Evolutionary conservation across 2,797 vertebrate species (phyloP).

Genomic region (Enteromius paludinosus): DNA sequence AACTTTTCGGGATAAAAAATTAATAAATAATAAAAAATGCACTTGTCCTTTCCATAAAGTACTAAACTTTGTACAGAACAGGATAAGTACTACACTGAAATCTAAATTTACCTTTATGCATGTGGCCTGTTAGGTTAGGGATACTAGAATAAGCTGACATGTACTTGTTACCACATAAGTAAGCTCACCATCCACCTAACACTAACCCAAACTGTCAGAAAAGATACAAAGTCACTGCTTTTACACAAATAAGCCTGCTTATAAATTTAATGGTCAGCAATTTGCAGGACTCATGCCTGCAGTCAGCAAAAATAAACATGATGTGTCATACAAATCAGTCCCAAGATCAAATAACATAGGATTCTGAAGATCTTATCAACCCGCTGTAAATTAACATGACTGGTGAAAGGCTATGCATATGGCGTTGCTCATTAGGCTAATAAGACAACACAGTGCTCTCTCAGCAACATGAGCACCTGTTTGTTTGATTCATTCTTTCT

Average conservation of each 20-base stretch:
- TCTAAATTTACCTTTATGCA: background rate
- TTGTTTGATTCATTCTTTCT: conserved; percentile 54
- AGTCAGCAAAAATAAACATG: conserved; percentile 6
- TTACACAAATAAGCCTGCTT: background rate
- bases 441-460: conserved; percentile 31
- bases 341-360: background rate
- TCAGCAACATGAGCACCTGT: conserved; percentile 54
- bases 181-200: background rate
- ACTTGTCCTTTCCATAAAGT: background rate
- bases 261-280: background rate
- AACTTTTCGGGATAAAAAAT: too few species aligned
- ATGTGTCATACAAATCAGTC: conserved; percentile 5
- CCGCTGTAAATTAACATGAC: conserved; percentile 39
- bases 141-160: background rate
- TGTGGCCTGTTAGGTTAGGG: background rate
- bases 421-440: conserved; percentile 46
- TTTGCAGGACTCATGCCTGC: background rate
- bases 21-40: too few species aligned
- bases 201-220: background rate
- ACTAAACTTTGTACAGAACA: background rate
- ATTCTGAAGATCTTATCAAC: conserved; percentile 21
- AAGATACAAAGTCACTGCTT: fast-evolving
- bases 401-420: conserved; percentile 20
- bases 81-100: background rate
- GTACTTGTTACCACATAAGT: background rate